Evolutionary conservation across 1,140 invertebrate genomes (phyloP), one percentile per base, ranked within the genome.

Genomic region (Brachionus angularis): DNA sequence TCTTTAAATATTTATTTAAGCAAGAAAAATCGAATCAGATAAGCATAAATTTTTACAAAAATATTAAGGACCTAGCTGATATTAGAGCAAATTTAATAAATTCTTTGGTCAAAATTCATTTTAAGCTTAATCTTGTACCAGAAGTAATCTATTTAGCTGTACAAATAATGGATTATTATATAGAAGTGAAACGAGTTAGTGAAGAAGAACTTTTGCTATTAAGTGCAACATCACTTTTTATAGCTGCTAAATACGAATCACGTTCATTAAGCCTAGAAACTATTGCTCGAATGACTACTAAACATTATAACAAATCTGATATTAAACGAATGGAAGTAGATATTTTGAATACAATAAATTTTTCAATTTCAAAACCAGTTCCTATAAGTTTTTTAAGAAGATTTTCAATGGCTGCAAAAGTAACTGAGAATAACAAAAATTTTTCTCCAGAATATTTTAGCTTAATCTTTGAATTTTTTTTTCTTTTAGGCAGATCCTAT

Each of bases 101-200:
- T 25, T 58, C 33, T 8, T 5, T 58, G 5, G 53, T 58, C 8
- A 58, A 58, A 27, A 36, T 18, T 39, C 53, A 58, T 1, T 23
- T 39, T 14, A 58, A 58, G n/a, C 39, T 58, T 58, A 18, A 36
- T 39, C 39, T 58, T 14, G n/a, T 5, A n/a, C 53, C 36, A 58
- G 53, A 58, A 58, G 53, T 58, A 23, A 39, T 58, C 18, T 58
- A 39, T 23, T 42, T 39, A 23, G 39, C 36, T 16, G 53, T 58
- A 23, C 53, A 58, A 58, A 58, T 58, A 27, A 39, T 58, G n/a
- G 53, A 58, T 27, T 18, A 34, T 39, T 58, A 58, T 39, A 12
- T 58, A 3, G 53, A 58, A 25, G 1, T 39, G 25, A 21, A 8
- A 5, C 53, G 5, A 10, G 1, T 39, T 12, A n/a, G 25, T 4